phyloP scores from a whole-genome alignment of 2,888 invertebrate species.

The Mesochorus sp. region DNA sequence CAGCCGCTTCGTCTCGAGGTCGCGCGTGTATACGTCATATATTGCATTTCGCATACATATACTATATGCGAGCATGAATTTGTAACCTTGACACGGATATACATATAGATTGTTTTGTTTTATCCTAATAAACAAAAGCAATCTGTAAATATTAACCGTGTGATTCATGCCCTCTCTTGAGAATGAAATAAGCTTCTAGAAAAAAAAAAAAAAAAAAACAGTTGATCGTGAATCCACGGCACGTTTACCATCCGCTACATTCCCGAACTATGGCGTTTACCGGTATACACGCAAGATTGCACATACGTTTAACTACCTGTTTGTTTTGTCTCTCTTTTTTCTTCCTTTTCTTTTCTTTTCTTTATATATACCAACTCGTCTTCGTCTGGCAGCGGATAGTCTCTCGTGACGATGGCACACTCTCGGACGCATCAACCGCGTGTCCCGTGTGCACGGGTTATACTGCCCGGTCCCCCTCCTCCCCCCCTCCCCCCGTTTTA shows the following conservation, averaged over 20 bases:
- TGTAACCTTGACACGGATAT: slow-evolving; percentile 81
- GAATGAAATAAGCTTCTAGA: too few relatives aligned
- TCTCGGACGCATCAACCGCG: slow-evolving; percentile 56
- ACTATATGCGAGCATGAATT: slow-evolving; percentile 60
- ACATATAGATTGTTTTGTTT: slow-evolving; percentile 49
- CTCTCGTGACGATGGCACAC: slow-evolving; percentile 54
- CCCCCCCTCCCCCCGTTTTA: slow-evolving; percentile 74
- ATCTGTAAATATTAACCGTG: not conserved
- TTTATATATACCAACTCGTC: slow-evolving; percentile 33
- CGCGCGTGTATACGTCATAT: slow-evolving; percentile 39
- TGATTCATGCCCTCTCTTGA: too few relatives aligned
- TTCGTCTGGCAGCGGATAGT: slow-evolving; percentile 42
- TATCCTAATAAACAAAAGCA: slow-evolving; percentile 40
- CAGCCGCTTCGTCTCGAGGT: slow-evolving; percentile 50
- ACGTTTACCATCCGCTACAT: too few relatives aligned
- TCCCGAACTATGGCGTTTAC: too few relatives aligned
- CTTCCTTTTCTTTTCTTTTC: too few relatives aligned
- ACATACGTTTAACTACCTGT: too few relatives aligned
- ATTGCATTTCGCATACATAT: slow-evolving; percentile 18
- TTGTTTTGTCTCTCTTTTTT: too few relatives aligned
- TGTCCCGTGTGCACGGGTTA: slow-evolving; percentile 53
- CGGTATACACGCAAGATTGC: not conserved
- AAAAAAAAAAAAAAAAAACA: too few relatives aligned
- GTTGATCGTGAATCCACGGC: slow-evolving; percentile 34
- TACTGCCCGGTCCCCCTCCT: slow-evolving; percentile 8